phyloP scores from a whole-genome alignment of 2,113 vertebrate species.

The Phyllostomus discolor region DNA sequence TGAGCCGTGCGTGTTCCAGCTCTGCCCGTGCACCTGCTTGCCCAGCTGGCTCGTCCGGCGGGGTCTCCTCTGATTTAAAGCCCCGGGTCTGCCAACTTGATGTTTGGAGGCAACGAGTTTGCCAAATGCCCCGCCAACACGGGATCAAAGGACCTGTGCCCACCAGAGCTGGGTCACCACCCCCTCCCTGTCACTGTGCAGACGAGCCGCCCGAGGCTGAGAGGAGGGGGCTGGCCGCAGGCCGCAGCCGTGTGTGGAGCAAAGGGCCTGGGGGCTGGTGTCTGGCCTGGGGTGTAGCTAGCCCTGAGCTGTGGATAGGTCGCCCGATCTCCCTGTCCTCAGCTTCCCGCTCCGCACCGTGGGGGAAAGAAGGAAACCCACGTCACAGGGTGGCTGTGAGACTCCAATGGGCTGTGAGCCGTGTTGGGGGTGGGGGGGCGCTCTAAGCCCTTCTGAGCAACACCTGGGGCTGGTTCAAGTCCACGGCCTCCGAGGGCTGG shows the following conservation, averaged over 20 bases:
- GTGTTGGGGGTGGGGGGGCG: no score
- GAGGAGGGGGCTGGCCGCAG: not conserved
- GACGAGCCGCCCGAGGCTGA: not conserved
- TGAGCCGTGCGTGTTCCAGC: not conserved
- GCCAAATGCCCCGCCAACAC: not conserved
- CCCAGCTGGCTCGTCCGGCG: accelerated
- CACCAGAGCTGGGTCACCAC: not conserved
- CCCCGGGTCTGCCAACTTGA: not conserved
- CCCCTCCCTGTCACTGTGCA: no score
- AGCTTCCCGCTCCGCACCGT: not conserved
- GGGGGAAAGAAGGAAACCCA: not conserved
- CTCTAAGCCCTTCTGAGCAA: not conserved
- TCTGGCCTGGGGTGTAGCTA: not conserved
- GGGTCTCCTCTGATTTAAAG: not conserved
- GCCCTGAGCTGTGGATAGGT: not conserved
- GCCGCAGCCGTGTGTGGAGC: no score
- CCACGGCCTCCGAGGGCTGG: accelerated
- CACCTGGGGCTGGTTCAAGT: not conserved
- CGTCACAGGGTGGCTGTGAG: not conserved
- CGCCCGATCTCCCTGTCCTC: not conserved
- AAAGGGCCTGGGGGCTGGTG: not conserved
- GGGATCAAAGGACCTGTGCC: not conserved
- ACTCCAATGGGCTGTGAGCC: not conserved
- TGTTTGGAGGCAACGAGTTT: not conserved
- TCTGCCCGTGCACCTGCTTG: not conserved